A percentile compares a stretch with the other conserved stretches of the same genome.
Evolutionary conservation across 1,140 invertebrate species (phyloP).

Genomic region (Pseudomyrmex sp.): DNA sequence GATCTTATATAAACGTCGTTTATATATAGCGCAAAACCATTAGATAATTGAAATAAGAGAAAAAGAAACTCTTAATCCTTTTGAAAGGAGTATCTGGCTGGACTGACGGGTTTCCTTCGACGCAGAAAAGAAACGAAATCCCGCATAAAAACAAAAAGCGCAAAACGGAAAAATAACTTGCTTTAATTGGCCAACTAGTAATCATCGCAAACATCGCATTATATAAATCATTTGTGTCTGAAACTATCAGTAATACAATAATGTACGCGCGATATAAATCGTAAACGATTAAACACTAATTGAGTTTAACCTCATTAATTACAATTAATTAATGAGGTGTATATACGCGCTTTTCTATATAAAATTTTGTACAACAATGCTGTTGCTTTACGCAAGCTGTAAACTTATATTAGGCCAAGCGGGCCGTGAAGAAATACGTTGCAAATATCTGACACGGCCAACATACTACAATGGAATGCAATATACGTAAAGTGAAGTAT

Average conservation of each 20-base stretch:
- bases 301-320: conserved; percentile 19
- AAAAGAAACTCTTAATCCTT: conserved; percentile 14
- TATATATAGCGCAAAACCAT: conserved; percentile 26
- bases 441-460: conserved; percentile 44
- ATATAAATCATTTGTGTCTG: too few species aligned
- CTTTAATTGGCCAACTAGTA: conserved; percentile 45
- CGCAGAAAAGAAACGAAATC: conserved; percentile 47
- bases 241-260: too few species aligned
- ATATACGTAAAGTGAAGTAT: conserved; percentile 27
- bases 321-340: background rate
- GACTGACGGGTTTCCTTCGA: conserved; percentile 20
- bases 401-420: background rate
- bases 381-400: background rate
- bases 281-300: background rate
- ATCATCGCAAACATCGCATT: background rate
- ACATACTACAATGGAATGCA: conserved; percentile 47
- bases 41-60: conserved; percentile 63
- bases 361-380: background rate
- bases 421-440: conserved; percentile 46
- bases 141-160: conserved; percentile 3
- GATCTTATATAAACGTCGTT: background rate
- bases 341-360: background rate
- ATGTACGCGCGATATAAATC: conserved; percentile 10
- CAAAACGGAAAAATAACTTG: conserved; percentile 53
- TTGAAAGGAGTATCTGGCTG: conserved; percentile 22